A percentile compares a stretch with the other conserved stretches of the same genome.
phyloP scores from a whole-genome alignment of 64 coral and sea anemone genomes.

The Pocillopora damicornis region DNA sequence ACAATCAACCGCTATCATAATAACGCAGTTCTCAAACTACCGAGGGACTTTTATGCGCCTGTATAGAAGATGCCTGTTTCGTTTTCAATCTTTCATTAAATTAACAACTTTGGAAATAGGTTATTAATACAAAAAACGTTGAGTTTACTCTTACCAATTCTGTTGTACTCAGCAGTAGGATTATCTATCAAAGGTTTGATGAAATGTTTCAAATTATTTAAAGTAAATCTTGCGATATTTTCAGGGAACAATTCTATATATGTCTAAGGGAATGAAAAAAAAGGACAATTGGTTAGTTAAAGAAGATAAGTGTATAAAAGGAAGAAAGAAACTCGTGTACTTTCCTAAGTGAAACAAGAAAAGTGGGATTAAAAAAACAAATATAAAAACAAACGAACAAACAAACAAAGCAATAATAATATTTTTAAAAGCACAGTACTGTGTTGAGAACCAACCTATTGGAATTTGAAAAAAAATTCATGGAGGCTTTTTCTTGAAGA shows the following conservation, averaged over 20 bases:
- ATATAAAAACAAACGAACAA: too few species aligned
- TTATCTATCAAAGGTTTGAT: slow-evolving; percentile 26
- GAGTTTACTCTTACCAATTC: slow-evolving; percentile 4
- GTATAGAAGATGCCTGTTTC: too few species aligned
- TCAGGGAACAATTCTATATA: slow-evolving; percentile 46
- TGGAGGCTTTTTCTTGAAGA: too few species aligned
- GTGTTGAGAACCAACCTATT: too few species aligned
- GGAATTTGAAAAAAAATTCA: too few species aligned
- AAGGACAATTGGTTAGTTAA: background rate
- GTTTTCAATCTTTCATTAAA: background rate
- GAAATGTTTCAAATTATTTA: slow-evolving; percentile 15
- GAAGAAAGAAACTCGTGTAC: background rate
- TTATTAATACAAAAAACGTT: background rate
- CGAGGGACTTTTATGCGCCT: too few species aligned
- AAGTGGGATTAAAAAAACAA: too few species aligned
- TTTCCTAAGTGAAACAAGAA: too few species aligned
- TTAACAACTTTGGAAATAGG: background rate
- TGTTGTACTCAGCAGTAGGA: slow-evolving; percentile 9
- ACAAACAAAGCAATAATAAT: too few species aligned
- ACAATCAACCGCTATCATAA: too few species aligned
- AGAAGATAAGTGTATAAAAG: background rate
- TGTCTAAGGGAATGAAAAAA: background rate
- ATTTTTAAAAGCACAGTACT: too few species aligned
- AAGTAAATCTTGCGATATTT: slow-evolving; percentile 5
- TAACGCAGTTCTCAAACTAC: too few species aligned